These are phyloP conservation scores for Galemys pyrenaicus DNA, from an alignment of 2,113 vertebrate species.

Conservation along the genomic window DNA sequence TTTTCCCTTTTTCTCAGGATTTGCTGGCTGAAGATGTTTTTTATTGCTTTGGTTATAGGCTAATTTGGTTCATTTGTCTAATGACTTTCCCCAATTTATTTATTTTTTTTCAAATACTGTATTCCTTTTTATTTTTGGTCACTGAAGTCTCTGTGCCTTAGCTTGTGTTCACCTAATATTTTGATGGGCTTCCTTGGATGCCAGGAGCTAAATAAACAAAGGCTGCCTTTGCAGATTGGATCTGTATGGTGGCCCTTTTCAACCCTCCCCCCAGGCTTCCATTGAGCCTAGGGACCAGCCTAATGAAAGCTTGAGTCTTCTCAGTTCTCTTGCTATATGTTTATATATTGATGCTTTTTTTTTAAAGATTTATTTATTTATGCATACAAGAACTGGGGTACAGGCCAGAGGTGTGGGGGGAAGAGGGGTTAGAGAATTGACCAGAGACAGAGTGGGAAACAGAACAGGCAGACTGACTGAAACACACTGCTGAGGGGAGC, in stretches of 20 bases:
- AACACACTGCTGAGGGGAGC: too few species aligned
- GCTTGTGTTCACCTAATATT: not conserved
- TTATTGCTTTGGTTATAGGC: not conserved
- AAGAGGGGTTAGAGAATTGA: too few species aligned
- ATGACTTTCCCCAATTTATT: not conserved
- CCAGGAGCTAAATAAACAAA: not conserved
- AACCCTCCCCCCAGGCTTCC: not conserved
- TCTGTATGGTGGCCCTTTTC: not conserved
- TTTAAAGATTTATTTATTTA: too few species aligned
- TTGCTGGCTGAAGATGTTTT: not conserved
- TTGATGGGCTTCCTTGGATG: conserved; percentile 9
- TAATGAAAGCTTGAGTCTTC: not conserved
- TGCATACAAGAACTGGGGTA: too few species aligned
- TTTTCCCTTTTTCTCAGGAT: not conserved
- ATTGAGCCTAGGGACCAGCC: not conserved
- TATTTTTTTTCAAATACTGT: not conserved
- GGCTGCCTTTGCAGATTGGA: not conserved
- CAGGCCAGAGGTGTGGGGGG: too few species aligned
- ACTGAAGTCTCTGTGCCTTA: conserved; percentile 22
- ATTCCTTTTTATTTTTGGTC: conserved; percentile 11
- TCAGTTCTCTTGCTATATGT: not conserved
- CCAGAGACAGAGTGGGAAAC: too few species aligned
- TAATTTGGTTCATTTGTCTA: not conserved
- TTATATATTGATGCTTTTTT: not conserved
- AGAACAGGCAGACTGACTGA: too few species aligned